Conservation (phyloP, 2,797 vertebrate species). For the Sebastolobus altivelis region DNA sequence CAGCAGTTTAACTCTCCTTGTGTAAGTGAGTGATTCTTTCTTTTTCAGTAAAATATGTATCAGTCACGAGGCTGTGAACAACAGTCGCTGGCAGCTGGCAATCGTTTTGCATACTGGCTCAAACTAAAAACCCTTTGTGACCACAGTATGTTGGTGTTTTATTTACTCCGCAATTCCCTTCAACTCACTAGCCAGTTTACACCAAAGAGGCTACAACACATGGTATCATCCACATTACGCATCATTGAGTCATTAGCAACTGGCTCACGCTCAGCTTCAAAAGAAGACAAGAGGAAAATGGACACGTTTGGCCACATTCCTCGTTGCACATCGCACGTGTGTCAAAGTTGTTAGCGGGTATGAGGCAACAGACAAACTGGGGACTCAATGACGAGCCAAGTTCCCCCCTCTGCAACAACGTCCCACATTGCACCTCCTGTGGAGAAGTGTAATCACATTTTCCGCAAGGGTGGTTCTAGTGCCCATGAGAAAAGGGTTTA, state of each 20-base stretch:
- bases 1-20: neutral
- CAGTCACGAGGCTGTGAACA: constrained; percentile 26
- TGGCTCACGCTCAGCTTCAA: constrained; percentile 29
- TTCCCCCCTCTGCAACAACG: constrained; percentile 20
- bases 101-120: constrained; percentile 39
- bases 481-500: constrained; percentile 80
- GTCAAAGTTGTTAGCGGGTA: constrained; percentile 32
- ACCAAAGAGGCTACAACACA: constrained; percentile 36
- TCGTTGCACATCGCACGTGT: constrained; percentile 17
- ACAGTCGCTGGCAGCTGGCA: constrained; percentile 40
- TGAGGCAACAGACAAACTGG: constrained; percentile 32
- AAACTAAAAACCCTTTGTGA: constrained; percentile 33
- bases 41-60: constrained; percentile 15
- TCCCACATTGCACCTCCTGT: constrained; percentile 59
- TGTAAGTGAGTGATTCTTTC: constrained; percentile 13
- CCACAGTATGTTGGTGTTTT: constrained; percentile 27
- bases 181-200: constrained; percentile 31
- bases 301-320: constrained; percentile 15
- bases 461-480: constrained; percentile 76
- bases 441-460: constrained; percentile 82
- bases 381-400: constrained; percentile 51
- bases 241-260: constrained; percentile 58
- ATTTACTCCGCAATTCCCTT: constrained; percentile 36
- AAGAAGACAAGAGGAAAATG: neutral
- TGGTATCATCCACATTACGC: constrained; percentile 34